These are phyloP conservation scores for Babylonia areolata DNA, from an alignment of 1,140 invertebrate genomes.

Conservation along the genomic window DNA sequence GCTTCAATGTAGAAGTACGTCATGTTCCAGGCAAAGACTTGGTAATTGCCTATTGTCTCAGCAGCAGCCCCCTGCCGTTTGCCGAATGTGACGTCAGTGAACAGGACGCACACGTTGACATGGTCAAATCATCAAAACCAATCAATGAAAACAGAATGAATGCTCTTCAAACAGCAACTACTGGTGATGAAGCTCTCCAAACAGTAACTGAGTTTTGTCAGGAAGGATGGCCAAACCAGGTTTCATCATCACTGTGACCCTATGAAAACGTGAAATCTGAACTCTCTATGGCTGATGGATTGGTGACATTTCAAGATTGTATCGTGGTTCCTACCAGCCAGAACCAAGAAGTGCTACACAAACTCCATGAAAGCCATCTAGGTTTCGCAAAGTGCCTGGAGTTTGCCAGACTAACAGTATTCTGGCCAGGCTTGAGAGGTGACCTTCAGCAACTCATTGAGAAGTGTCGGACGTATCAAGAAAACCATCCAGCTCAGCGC, in stretches of 20 bases:
- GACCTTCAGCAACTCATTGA: too few relatives aligned
- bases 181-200: not conserved
- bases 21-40: not conserved
- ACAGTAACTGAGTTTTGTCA: not conserved
- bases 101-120: not conserved
- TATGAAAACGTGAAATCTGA: not conserved
- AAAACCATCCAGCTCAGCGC: not conserved
- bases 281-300: not conserved
- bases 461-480: not conserved
- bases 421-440: not conserved
- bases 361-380: not conserved
- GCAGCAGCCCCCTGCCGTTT: not conserved
- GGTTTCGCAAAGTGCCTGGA: not conserved
- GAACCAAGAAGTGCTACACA: not conserved
- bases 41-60: not conserved
- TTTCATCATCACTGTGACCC: not conserved
- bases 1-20: not conserved
- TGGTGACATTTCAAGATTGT: not conserved
- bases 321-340: not conserved
- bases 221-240: not conserved
- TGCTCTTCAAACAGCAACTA: not conserved
- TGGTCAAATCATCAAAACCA: not conserved
- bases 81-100: not conserved
- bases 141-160: too few relatives aligned
- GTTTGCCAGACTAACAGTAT: not conserved